Percentiles rank a stretch among this genome's conserved stretches.
Evolutionary conservation across 2,113 vertebrate genomes (phyloP).

Genomic region (Eubucco bourcierii): DNA sequence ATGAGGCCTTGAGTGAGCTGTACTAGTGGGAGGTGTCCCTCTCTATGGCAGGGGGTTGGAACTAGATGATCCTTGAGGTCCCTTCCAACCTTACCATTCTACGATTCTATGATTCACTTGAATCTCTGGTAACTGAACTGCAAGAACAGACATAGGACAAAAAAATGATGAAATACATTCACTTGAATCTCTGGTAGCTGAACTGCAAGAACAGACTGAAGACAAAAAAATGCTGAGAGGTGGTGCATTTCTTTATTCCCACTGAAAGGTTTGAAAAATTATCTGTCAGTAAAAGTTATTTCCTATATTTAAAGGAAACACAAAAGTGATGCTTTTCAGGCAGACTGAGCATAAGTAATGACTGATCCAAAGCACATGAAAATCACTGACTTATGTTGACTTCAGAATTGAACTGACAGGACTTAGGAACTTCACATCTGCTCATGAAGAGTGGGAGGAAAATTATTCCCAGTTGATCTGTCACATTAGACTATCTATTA

Average conservation of each 20-base stretch:
- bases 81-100: no score
- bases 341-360: background rate
- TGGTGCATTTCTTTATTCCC: background rate
- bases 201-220: background rate
- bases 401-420: background rate
- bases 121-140: no score
- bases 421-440: conserved; percentile 6
- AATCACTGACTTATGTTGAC: background rate
- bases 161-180: background rate
- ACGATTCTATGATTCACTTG: no score
- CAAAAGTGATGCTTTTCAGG: background rate
- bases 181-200: background rate
- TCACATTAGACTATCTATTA: background rate
- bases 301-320: background rate
- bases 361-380: background rate
- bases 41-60: no score
- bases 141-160: no score
- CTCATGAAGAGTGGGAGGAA: background rate
- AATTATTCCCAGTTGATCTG: background rate
- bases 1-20: no score
- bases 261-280: background rate
- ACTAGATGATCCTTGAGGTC: no score
- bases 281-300: background rate
- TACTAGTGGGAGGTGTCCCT: no score
- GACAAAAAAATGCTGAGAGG: background rate